Evolutionary conservation across 2,888 invertebrate genomes (phyloP), one percentile per base, ranked within the genome.

Genomic region (Lepidonotus clava): DNA sequence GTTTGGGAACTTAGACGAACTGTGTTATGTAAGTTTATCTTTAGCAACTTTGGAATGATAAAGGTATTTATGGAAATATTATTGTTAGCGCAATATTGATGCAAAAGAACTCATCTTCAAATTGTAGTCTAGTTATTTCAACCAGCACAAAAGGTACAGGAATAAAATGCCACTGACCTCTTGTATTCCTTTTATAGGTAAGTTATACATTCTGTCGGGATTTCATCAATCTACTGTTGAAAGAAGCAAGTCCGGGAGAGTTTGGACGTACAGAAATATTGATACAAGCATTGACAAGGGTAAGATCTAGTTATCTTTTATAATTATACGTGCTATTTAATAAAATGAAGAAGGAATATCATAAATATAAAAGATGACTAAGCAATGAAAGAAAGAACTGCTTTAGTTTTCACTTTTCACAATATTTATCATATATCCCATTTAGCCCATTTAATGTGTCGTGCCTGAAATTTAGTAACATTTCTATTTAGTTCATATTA

Each of bases 1-100:
- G 6, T 96, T 96, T 91, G 96, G 96, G 24, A 96, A 96, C 91
- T 92, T 96, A 89, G 95, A 96, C 90, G 96, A 96, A 91, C 94
- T 96, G 0, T 96, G 95, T 90, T 95, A 95, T 91, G 95, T 95
- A 92, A 94, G 95, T n/a, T n/a, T n/a, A n/a, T n/a, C n/a, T n/a
- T n/a, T n/a, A n/a, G n/a, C n/a, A n/a, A n/a, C n/a, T n/a, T n/a
- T n/a, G n/a, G n/a, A n/a, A n/a, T n/a, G n/a, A n/a, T n/a, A n/a
- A n/a, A n/a, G n/a, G n/a, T 94, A 87, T 34, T 53, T 4, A 80
- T 21, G 38, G 11, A 34, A 36, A 8, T 36, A 76, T 76, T 76
- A 38, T 5, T 32, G 6, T 46, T 18, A 46, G 46, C 46, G 18
- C 18, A 18, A 46, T 46, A 11, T 11, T 46, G 6, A 11, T 11